Evolutionary conservation across 2,797 vertebrate species (phyloP).

Genomic region (Craterocephalus amniculus): DNA sequence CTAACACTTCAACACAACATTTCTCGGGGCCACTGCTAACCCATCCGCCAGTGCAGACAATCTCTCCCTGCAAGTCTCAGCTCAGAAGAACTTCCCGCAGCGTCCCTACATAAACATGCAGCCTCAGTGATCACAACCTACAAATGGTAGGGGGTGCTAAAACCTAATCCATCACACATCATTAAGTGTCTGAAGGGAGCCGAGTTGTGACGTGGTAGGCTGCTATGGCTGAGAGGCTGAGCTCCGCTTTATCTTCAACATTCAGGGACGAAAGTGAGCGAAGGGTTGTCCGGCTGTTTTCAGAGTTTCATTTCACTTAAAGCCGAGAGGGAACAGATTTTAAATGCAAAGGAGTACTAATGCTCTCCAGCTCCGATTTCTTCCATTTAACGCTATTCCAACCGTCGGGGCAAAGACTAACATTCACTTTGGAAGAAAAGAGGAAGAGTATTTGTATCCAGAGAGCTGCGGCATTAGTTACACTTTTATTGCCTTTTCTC

Average conservation of each 20-base stretch:
- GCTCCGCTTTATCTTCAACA: slow-evolving; percentile 37
- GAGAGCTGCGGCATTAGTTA: slow-evolving; percentile 55
- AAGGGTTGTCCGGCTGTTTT: slow-evolving; percentile 32
- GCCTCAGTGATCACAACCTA: slow-evolving; percentile 44
- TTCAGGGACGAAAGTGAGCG: slow-evolving; percentile 1
- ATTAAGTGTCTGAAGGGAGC: slow-evolving; percentile 41
- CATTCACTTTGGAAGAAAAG: slow-evolving; percentile 30
- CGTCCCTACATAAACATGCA: slow-evolving; percentile 36
- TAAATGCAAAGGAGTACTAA: slow-evolving; percentile 35
- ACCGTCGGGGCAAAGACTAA: slow-evolving; percentile 20
- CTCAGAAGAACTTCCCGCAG: slow-evolving; percentile 31
- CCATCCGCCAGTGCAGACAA: slow-evolving; percentile 30
- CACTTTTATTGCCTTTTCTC: slow-evolving; percentile 60
- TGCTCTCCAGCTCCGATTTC: slow-evolving; percentile 32
- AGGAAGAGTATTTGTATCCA: slow-evolving; percentile 34
- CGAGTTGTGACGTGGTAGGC: slow-evolving; percentile 25
- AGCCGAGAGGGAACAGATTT: slow-evolving; percentile 29
- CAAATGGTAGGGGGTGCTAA: slow-evolving; percentile 75
- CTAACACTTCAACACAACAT: slow-evolving; percentile 23
- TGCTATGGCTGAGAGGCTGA: slow-evolving; percentile 24
- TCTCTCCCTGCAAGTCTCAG: slow-evolving; percentile 16
- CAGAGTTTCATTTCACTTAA: slow-evolving; percentile 19
- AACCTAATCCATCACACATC: slow-evolving; percentile 69
- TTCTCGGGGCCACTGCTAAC: slow-evolving; percentile 19
- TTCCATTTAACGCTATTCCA: slow-evolving; percentile 34